Base-by-base conservation (phyloP, 2,797 vertebrate species). In the Cirrhinus mrigala region DNA sequence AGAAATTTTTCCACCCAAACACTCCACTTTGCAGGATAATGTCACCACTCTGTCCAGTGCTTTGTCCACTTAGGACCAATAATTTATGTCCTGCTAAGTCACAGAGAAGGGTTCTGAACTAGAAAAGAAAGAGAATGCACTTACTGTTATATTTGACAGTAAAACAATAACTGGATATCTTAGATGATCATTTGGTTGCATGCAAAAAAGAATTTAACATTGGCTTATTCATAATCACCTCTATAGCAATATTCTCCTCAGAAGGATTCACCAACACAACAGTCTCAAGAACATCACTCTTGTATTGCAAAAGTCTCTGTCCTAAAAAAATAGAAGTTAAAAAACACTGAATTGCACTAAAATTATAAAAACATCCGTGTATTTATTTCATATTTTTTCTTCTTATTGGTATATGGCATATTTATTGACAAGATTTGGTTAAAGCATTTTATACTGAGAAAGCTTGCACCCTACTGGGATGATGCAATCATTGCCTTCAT, bases 261-360 rank as follows among this genome's bases (percentile, higher is more conserved):
- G 95, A 96, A 56, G 97, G 97, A 90, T 99, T 99, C 79, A 99
- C 97, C 91, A 99, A 92, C 91, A 99, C 96, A 86, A 96, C 94
- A 0, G 97, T 98, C 89, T 98, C 93, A 52, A 99, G 96, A 80
- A 93, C 95, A 89, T 98, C 96, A 88, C 97, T 98, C 90, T 92
- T 96, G 90, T 98, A 96, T 90, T 96, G 96, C 56, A 99, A 97
- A 89, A 94, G 96, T 94, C 96, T 95, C 93, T 99, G 98, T 90
- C 98, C 98, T 99, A 87, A 68, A 89, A 79, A 76, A 37, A 20
- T 0, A 52, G 12, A 22, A 68, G 44, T 33, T 18, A 27, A 48
- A 62, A 29, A 44, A 64, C 24, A 81, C 16, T 9, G 0, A 79
- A 62, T 24, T 22, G 24, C 48, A 79, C 22, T 50, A 4, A 52